These are phyloP conservation scores for Etheostoma cragini DNA, from an alignment of 2,113 vertebrate genomes.

Conservation along the genomic window DNA sequence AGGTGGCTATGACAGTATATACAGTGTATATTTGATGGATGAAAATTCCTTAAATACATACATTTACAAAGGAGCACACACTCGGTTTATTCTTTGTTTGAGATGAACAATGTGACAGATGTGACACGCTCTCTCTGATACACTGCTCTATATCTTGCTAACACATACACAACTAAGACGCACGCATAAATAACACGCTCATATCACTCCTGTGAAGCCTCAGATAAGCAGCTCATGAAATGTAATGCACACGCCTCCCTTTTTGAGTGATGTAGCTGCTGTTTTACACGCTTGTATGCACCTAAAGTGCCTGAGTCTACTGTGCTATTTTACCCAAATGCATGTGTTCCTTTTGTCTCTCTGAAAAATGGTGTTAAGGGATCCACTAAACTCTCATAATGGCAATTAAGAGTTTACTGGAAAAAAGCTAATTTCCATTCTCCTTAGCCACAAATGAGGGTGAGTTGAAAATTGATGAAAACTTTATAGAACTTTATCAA, in stretches of 20 bases:
- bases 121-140: background rate
- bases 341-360: background rate
- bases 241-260: background rate
- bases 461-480: background rate
- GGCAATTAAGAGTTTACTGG: background rate
- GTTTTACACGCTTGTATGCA: background rate
- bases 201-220: background rate
- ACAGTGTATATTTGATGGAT: too few relatives aligned
- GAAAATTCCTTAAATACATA: background rate
- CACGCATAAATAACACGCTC: constrained; percentile 9
- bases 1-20: too few relatives aligned
- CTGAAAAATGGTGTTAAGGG: background rate
- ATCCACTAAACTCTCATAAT: constrained; percentile 15
- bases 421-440: background rate
- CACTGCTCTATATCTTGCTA: background rate
- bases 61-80: constrained; percentile 2
- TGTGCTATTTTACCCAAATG: background rate
- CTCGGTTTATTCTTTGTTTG: constrained; percentile 1
- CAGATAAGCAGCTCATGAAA: constrained; percentile 28
- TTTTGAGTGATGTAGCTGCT: background rate
- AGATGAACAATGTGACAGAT: constrained; percentile 25
- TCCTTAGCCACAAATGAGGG: background rate
- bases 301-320: background rate
- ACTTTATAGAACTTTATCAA: background rate
- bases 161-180: constrained; percentile 3